These are phyloP conservation scores for Nemoura dubitans DNA, from an alignment of 2,888 invertebrate species.

Conservation along the genomic window DNA sequence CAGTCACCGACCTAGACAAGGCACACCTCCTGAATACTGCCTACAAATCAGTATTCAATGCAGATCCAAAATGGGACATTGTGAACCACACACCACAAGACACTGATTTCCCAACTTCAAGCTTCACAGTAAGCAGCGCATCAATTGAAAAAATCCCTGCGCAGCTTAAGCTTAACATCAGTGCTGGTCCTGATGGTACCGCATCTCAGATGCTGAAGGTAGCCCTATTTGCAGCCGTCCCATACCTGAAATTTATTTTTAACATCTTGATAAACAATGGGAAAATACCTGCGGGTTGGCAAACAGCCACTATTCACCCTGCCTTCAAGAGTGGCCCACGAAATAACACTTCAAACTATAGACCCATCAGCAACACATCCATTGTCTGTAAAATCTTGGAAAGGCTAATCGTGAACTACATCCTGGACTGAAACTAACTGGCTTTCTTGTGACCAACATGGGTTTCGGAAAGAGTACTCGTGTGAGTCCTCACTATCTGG, in stretches of 20 bases:
- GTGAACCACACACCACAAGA: not conserved
- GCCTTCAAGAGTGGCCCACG: not conserved
- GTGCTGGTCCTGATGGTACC: not conserved
- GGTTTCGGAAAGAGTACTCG: too few species aligned
- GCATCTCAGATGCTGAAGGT: not conserved
- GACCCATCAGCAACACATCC: too few species aligned
- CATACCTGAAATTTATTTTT: not conserved
- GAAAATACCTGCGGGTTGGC: not conserved
- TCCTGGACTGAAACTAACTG: too few species aligned
- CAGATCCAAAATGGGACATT: not conserved
- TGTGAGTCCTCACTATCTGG: too few species aligned
- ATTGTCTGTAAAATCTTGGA: too few species aligned
- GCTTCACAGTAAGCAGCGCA: not conserved
- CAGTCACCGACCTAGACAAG: not conserved
- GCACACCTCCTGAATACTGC: not conserved
- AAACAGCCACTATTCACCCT: not conserved
- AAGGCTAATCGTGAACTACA: too few species aligned
- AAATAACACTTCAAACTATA: too few species aligned
- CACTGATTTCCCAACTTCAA: not conserved
- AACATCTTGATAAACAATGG: not conserved
- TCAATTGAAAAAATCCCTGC: not conserved
- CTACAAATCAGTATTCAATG: not conserved
- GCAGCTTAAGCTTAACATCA: not conserved
- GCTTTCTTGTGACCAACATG: too few species aligned
- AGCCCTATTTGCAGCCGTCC: not conserved